These are phyloP conservation scores for Dicrostonyx torquatus DNA, from an alignment of 2,797 vertebrate species.

Conservation along the genomic window DNA sequence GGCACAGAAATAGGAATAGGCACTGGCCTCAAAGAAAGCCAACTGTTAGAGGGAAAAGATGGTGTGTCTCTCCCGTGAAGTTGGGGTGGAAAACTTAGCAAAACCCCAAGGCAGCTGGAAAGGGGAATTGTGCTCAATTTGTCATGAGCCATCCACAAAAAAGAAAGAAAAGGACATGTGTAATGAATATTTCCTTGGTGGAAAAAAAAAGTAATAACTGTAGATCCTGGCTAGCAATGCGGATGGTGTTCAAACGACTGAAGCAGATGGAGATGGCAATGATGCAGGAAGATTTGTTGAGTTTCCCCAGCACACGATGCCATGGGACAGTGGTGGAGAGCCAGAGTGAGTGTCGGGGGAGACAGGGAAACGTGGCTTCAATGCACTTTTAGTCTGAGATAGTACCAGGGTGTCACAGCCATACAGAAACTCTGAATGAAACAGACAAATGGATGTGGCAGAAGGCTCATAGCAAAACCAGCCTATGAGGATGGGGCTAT, in stretches of 20 bases:
- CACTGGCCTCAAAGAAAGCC: background rate
- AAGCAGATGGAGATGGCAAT: conserved; percentile 74
- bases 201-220: background rate
- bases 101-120: conserved; percentile 37
- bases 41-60: background rate
- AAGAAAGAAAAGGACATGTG: conserved; percentile 41
- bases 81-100: conserved; percentile 9
- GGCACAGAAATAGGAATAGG: background rate
- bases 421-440: conserved; percentile 86
- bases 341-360: conserved; percentile 68
- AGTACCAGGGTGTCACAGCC: conserved; percentile 82
- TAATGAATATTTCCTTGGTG: conserved; percentile 47
- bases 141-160: conserved; percentile 40
- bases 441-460: conserved; percentile 84
- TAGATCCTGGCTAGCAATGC: conserved; percentile 72
- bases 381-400: conserved; percentile 83
- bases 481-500: conserved; percentile 84
- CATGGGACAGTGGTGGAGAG: conserved; percentile 80
- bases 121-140: background rate
- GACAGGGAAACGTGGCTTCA: conserved; percentile 80
- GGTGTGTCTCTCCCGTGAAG: background rate
- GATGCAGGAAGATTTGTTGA: conserved; percentile 77
- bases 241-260: conserved; percentile 77
- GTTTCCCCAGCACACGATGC: conserved; percentile 71
- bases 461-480: conserved; percentile 85